A percentile compares a stretch with the other conserved stretches of the same genome.
Conservation (phyloP, 2,797 vertebrate genomes). For the Micrastur ruficollis region DNA sequence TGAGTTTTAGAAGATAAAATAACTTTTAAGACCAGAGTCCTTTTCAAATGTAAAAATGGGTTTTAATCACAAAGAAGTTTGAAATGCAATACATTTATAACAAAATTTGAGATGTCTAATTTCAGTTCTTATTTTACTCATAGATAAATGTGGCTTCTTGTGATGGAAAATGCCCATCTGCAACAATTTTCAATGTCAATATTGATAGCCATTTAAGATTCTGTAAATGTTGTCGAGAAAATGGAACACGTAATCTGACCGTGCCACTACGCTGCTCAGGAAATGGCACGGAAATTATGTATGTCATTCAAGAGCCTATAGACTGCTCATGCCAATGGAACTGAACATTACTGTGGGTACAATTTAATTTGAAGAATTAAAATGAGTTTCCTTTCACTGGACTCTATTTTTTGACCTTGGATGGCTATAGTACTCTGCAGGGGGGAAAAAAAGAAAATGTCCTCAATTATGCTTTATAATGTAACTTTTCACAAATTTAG, state of each 20-base stretch:
- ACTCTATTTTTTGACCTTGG: background rate
- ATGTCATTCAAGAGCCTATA: constrained; percentile 89
- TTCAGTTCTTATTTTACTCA: background rate
- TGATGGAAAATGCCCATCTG: constrained; percentile 96
- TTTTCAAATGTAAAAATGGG: background rate
- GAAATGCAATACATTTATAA: background rate
- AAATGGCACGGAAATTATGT: constrained; percentile 89
- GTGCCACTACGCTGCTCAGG: constrained; percentile 91
- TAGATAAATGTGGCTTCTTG: constrained; percentile 94
- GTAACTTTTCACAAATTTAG: background rate
- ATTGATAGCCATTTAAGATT: constrained; percentile 95
- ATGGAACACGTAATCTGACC: constrained; percentile 84
- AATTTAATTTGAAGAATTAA: background rate
- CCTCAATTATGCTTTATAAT: background rate
- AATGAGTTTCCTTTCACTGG: background rate
- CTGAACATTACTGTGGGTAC: constrained; percentile 58
- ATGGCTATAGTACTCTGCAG: background rate
- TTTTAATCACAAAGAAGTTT: background rate
- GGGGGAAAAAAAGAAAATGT: background rate
- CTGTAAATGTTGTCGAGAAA: constrained; percentile 96
- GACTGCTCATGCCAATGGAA: constrained; percentile 98
- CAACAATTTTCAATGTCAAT: constrained; percentile 98
- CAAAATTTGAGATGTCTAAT: background rate
- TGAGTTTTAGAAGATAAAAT: background rate
- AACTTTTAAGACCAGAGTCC: background rate